phyloP scores from a whole-genome alignment of 2,797 vertebrate genomes.

The Rousettus madagascariensis region DNA sequence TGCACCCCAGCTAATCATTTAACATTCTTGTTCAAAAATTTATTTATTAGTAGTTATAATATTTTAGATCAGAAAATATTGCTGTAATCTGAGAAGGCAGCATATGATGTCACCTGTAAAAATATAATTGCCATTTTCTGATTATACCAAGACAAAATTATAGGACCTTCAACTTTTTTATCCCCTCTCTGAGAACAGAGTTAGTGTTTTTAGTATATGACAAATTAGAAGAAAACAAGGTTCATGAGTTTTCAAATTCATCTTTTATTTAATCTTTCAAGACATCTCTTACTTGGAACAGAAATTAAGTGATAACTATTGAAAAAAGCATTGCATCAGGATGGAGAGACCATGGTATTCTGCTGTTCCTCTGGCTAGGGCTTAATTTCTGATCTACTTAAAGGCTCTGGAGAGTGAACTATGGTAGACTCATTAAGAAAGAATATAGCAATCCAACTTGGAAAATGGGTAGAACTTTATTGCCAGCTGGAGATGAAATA shows the following conservation, averaged over 20 bases:
- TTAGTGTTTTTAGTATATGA: not conserved
- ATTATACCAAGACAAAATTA: not conserved
- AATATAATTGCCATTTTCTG: not conserved
- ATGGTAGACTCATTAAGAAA: slow-evolving; percentile 76
- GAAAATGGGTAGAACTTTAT: slow-evolving; percentile 18
- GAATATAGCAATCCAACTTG: slow-evolving; percentile 63
- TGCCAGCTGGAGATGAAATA: slow-evolving; percentile 74
- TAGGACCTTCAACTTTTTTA: not conserved
- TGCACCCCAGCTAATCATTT: not conserved
- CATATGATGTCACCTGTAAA: not conserved
- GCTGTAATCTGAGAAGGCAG: not conserved
- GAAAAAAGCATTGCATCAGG: not conserved
- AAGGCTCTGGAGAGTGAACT: not conserved
- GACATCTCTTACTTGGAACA: slow-evolving; percentile 36
- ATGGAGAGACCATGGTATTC: not conserved
- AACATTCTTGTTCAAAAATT: slow-evolving; percentile 15
- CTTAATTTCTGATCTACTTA: slow-evolving; percentile 47
- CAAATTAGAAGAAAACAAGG: not conserved
- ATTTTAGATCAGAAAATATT: not conserved
- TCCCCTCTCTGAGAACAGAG: not conserved
- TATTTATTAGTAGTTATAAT: not conserved
- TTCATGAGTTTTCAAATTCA: slow-evolving; percentile 9
- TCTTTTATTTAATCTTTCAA: slow-evolving; percentile 56
- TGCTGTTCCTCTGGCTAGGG: not conserved
- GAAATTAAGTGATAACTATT: slow-evolving; percentile 15